Base-by-base conservation (phyloP, 2,888 invertebrate species). In the Periphyllus acericola region DNA sequence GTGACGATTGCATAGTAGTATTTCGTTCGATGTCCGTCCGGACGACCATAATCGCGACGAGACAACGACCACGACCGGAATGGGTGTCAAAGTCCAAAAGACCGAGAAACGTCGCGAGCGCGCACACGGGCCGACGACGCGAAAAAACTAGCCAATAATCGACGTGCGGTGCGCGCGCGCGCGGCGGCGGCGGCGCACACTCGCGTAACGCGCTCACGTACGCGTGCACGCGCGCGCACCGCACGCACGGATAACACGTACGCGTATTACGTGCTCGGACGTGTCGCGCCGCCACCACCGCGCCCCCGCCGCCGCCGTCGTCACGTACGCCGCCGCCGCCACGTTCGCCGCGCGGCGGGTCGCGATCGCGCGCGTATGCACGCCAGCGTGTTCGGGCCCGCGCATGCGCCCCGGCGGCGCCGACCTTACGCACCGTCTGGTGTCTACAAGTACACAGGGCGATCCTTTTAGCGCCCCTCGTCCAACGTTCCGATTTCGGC, bases 31-130 rank as follows among this genome's bases (percentile, higher is more conserved):
- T 66, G 66, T 74, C 60, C 60, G 74, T 74, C 17, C 74, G 87
- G 79, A 87, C 87, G 29, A 87, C 80, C 87, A 87, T 87, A 80
- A 74, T 84, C 36, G 76, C 19, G 19, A 46, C 84, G 84, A 8
- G 83, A 75, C 83, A 74, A n/a, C 68, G 68, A 68, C 68, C 21
- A 29, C 68, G 40, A 84, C 76, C 66, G 76, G 32, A 76, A 84
- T 68, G 84, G 76, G 76, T 84, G 84, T 84, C 76, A 68, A 76
- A 84, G 76, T 76, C 46, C 76, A 34, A 34, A 74, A 55, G n/a
- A 40, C 25, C 2, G 21, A 4, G 55, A 0, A 14, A 72, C 80
- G 82, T 25, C 83, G 66, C 9, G 83, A 36, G 71, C 71, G 71
- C 82, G n/a, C 55, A 21, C 72, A 52, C 82, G 72, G 34, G 55